These are phyloP conservation scores for Conomelus anceps DNA, from an alignment of 2,888 invertebrate genomes.

Conservation along the genomic window DNA sequence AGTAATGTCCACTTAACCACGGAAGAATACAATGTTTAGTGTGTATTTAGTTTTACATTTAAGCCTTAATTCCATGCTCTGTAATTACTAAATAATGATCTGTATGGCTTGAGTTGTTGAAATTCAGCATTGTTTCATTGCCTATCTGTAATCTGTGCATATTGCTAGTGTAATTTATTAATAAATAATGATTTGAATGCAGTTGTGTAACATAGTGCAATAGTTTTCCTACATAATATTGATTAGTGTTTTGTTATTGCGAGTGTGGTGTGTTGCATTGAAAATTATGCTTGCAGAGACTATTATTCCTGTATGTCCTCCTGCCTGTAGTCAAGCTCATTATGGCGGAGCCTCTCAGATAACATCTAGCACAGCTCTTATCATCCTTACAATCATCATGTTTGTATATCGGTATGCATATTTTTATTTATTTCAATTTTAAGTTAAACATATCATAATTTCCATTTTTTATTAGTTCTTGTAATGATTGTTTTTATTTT, in stretches of 20 bases:
- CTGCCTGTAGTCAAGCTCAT: conserved; percentile 71
- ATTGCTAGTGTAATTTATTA: neutral
- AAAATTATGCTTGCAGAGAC: conserved; percentile 57
- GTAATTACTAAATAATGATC: too few species aligned
- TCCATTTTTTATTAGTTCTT: neutral
- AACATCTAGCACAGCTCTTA: conserved; percentile 48
- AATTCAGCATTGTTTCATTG: neutral
- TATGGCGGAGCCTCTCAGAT: conserved; percentile 52
- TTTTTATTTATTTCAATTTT: neutral
- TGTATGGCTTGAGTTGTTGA: neutral
- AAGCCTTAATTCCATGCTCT: too few species aligned
- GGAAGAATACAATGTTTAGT: too few species aligned
- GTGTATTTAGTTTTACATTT: too few species aligned
- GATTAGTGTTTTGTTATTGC: conserved; percentile 9
- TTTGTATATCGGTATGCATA: neutral
- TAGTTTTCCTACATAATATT: neutral
- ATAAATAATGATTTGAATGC: neutral
- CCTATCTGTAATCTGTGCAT: too few species aligned
- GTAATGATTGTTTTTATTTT: neutral
- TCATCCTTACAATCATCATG: conserved; percentile 42
- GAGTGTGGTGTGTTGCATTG: neutral
- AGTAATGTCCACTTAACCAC: too few species aligned
- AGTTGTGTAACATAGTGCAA: neutral
- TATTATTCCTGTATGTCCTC: conserved; percentile 86
- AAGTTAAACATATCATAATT: neutral